Conservation (phyloP, 2,888 invertebrate genomes). For the Orthosia cruda region DNA sequence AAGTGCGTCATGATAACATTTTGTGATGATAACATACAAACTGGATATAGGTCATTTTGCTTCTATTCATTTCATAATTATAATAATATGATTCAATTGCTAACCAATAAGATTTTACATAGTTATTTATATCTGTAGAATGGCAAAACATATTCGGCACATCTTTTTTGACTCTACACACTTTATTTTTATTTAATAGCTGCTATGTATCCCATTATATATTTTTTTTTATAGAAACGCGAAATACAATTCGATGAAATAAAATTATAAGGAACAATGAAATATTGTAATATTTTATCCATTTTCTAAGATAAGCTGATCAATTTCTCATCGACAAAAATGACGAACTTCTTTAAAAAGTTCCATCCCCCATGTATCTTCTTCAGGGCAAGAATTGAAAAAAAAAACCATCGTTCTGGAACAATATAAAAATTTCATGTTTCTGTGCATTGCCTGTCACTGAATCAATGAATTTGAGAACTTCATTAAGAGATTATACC, state of each 20-base stretch:
- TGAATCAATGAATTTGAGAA: background rate
- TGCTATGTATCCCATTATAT: background rate
- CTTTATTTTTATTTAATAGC: slow-evolving; percentile 6
- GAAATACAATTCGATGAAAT: slow-evolving; percentile 3
- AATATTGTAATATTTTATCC: background rate
- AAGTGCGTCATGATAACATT: slow-evolving; percentile 32
- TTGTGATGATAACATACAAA: slow-evolving; percentile 42
- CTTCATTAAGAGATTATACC: background rate
- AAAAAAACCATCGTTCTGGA: background rate
- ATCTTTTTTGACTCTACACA: too few species aligned
- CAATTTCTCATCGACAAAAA: background rate
- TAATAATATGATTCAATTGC: slow-evolving; percentile 12
- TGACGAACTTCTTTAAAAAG: background rate
- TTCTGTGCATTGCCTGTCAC: background rate
- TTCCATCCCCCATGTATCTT: background rate
- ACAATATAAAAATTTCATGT: background rate
- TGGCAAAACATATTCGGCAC: slow-evolving; percentile 1
- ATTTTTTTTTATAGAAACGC: background rate
- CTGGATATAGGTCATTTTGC: slow-evolving; percentile 15
- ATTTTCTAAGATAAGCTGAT: too few species aligned
- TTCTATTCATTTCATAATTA: background rate
- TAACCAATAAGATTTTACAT: background rate
- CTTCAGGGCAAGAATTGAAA: background rate
- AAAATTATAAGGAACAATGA: slow-evolving; percentile 1
- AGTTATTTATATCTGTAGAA: background rate